phyloP scores from a whole-genome alignment of 2,113 vertebrate genomes.

The Lagenorhynchus albirostris region DNA sequence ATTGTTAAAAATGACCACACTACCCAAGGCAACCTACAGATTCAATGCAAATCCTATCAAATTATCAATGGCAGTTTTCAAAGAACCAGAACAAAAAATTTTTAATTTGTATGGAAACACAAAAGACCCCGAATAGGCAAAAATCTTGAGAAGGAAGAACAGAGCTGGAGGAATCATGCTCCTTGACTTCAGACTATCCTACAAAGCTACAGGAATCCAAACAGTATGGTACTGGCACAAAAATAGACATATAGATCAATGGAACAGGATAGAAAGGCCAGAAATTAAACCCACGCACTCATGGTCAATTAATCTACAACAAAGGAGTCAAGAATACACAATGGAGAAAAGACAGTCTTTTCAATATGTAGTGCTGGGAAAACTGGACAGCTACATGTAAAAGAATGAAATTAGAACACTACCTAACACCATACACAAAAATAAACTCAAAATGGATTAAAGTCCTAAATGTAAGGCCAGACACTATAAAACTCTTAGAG shows the following conservation, averaged over 20 bases:
- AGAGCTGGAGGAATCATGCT: not conserved
- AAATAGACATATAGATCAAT: not conserved
- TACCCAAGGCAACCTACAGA: not conserved
- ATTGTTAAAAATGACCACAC: not conserved
- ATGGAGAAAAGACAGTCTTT: not conserved
- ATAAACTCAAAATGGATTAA: too few species aligned
- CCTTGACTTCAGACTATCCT: not conserved
- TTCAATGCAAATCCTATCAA: not conserved
- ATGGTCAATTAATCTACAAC: not conserved
- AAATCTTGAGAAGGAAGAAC: not conserved
- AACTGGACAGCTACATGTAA: too few species aligned
- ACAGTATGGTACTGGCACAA: not conserved
- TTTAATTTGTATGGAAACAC: not conserved
- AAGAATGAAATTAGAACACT: too few species aligned
- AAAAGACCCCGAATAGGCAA: not conserved
- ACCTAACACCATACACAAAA: too few species aligned
- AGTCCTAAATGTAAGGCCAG: too few species aligned
- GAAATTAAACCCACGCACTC: not conserved
- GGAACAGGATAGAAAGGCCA: not conserved
- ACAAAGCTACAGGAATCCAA: not conserved
- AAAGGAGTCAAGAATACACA: not conserved
- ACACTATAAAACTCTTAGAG: too few species aligned
- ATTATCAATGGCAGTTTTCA: not conserved
- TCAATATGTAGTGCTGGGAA: too few species aligned
- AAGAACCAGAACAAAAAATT: not conserved